phyloP scores from a whole-genome alignment of 35 echinoderm and acorn worm species.

The Eucidaris tribuloides region DNA sequence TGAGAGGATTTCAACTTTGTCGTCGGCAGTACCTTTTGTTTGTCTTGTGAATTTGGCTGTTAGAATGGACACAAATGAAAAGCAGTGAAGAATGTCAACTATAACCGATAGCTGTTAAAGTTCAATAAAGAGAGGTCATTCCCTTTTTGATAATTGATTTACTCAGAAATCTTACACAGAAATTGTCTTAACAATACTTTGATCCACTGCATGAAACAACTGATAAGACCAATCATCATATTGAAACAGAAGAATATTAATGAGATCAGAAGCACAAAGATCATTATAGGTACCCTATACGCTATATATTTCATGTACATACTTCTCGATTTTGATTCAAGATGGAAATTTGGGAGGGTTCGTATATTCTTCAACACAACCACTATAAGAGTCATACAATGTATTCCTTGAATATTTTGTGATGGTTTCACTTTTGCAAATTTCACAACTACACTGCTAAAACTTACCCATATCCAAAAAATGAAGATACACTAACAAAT shows the following conservation, averaged over 20 bases:
- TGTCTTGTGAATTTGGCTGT: conserved; percentile 84
- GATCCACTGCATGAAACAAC: not conserved
- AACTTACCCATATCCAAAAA: too few relatives aligned
- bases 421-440: too few relatives aligned
- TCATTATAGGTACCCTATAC: too few relatives aligned
- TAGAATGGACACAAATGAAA: not conserved
- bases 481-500: too few relatives aligned
- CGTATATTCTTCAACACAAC: too few relatives aligned
- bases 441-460: too few relatives aligned
- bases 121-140: not conserved
- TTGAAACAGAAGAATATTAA: not conserved
- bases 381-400: too few relatives aligned
- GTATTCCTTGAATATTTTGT: too few relatives aligned
- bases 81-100: not conserved
- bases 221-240: not conserved
- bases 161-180: not conserved
- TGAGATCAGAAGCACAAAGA: too few relatives aligned
- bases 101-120: not conserved
- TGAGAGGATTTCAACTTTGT: conserved; percentile 70
- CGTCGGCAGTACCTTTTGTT: conserved; percentile 34
- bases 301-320: too few relatives aligned
- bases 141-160: not conserved
- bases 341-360: too few relatives aligned
- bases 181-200: not conserved
- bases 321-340: too few relatives aligned